Conservation (phyloP, 2,888 invertebrate genomes). For the Alloscopus bannaensis region DNA sequence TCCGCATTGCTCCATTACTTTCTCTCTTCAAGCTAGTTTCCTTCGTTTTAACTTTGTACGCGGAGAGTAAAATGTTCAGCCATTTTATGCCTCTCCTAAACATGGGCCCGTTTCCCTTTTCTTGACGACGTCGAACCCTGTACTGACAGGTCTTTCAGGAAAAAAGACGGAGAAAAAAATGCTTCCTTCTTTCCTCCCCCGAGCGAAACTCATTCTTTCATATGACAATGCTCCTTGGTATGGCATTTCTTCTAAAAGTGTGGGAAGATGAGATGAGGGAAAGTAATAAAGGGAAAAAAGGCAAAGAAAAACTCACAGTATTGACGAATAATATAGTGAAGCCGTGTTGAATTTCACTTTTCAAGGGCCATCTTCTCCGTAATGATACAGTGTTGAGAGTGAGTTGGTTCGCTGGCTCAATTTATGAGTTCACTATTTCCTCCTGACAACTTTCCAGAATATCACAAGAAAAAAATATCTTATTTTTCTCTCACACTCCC, state of each 20-base stretch:
- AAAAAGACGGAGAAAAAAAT: slow-evolving; percentile 10
- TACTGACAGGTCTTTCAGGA: slow-evolving; percentile 27
- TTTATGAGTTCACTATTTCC: background rate
- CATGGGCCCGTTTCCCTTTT: background rate
- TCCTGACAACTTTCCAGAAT: background rate
- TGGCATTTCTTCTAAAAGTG: slow-evolving; percentile 9
- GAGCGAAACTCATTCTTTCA: slow-evolving; percentile 38
- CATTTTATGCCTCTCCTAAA: slow-evolving; percentile 22
- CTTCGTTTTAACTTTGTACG: slow-evolving; percentile 26
- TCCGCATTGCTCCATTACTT: slow-evolving; percentile 58
- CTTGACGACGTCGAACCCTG: background rate
- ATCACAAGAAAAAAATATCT: too few relatives aligned
- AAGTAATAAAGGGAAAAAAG: slow-evolving; percentile 2
- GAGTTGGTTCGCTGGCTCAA: too few relatives aligned
- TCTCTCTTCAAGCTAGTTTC: slow-evolving; percentile 45
- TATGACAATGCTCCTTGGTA: slow-evolving; percentile 36
- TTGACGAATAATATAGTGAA: too few relatives aligned
- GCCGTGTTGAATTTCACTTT: too few relatives aligned
- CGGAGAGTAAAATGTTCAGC: slow-evolving; percentile 26
- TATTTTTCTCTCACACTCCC: too few relatives aligned
- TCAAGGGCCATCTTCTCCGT: too few relatives aligned
- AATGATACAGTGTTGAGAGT: slow-evolving; percentile 5
- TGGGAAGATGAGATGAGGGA: slow-evolving; percentile 9
- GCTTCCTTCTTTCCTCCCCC: slow-evolving; percentile 30
- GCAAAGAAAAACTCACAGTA: background rate